These are phyloP conservation scores for Clavelina lepadiformis DNA, from an alignment of 23 tunicate species.

Conservation along the genomic window DNA sequence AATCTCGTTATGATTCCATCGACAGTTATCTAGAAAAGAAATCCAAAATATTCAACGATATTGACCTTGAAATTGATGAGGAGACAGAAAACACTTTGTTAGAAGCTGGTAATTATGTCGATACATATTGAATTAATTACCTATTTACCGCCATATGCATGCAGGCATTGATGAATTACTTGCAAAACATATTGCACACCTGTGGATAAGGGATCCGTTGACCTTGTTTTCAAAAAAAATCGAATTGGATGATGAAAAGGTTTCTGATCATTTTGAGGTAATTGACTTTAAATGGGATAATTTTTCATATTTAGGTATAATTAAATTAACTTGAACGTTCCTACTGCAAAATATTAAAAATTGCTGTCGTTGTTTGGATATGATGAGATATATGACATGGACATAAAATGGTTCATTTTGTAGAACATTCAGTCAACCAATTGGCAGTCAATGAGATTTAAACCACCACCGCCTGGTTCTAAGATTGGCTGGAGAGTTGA, in stretches of 20 bases:
- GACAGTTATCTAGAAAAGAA: conserved; percentile 61
- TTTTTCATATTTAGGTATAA: too few species aligned
- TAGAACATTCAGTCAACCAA: conserved; percentile 95
- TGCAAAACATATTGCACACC: conserved; percentile 79
- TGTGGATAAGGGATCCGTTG: conserved; percentile 89
- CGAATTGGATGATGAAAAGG: conserved; percentile 60
- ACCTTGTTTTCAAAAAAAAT: conserved; percentile 76
- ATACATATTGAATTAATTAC: too few species aligned
- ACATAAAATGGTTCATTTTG: neutral
- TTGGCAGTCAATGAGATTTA: conserved; percentile 98
- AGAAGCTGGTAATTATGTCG: conserved; percentile 43
- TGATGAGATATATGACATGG: neutral
- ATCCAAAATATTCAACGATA: conserved; percentile 54
- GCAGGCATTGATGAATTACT: conserved; percentile 82
- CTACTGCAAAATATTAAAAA: neutral
- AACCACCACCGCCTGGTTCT: conserved; percentile 93
- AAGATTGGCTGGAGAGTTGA: conserved; percentile 95
- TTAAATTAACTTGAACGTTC: too few species aligned
- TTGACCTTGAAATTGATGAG: conserved; percentile 62
- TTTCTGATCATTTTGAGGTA: conserved; percentile 85
- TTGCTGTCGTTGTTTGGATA: neutral
- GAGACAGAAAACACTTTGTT: conserved; percentile 31
- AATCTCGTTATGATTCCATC: conserved; percentile 85
- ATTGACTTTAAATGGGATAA: too few species aligned
- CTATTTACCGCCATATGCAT: neutral